A percentile compares a stretch with the other conserved stretches of the same genome.
Evolutionary conservation across 2,113 vertebrate genomes (phyloP).

Genomic region (Oncorhynchus keta): DNA sequence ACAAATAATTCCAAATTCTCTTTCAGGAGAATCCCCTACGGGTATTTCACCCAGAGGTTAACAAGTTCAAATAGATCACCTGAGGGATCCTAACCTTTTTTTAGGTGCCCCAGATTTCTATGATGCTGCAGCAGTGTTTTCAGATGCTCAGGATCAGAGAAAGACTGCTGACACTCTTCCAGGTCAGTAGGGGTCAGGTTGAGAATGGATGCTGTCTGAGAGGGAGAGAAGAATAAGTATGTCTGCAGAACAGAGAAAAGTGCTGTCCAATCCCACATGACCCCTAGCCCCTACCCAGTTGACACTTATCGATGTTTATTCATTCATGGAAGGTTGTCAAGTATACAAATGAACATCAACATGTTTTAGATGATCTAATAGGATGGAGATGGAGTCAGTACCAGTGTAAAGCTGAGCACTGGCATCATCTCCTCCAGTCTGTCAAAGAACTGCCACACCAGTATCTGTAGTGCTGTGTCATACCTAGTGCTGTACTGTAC

Average conservation of each 20-base stretch:
- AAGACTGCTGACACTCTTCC: not conserved
- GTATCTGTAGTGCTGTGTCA: conserved; percentile 40
- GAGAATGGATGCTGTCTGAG: not conserved
- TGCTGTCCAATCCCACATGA: not conserved
- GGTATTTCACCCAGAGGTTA: not conserved
- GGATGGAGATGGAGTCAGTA: not conserved
- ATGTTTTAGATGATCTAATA: not conserved
- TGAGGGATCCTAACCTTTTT: not conserved
- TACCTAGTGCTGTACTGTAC: conserved; percentile 38
- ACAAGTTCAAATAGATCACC: not conserved
- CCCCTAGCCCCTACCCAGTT: not conserved
- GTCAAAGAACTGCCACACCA: conserved; percentile 46
- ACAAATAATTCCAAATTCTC: not conserved
- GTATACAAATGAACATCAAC: not conserved
- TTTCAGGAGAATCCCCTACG: not conserved
- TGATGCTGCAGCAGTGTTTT: not conserved
- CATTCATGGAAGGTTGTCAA: not conserved
- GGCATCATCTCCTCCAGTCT: conserved; percentile 45
- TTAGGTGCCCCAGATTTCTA: not conserved
- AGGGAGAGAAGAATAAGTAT: not conserved
- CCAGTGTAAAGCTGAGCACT: conserved; percentile 47
- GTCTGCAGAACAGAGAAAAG: too few relatives aligned
- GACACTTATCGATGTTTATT: too few relatives aligned
- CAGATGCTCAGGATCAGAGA: not conserved
- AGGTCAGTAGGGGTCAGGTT: not conserved